Conservation (phyloP, 2,113 vertebrate species). For the Acrocephalus kingi region DNA sequence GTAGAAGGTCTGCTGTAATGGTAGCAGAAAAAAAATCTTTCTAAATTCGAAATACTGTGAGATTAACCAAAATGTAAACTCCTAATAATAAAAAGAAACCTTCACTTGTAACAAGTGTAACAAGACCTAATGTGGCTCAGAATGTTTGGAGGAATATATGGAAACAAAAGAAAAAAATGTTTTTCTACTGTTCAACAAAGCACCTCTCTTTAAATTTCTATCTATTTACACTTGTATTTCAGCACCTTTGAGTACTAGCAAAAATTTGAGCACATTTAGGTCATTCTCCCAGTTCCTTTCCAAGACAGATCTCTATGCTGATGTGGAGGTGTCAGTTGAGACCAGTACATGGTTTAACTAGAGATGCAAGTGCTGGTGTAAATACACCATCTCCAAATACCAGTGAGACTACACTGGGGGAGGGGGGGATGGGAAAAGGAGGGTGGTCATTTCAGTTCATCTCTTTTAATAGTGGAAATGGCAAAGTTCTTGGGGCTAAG, state of each 20-base stretch:
- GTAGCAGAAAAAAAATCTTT: neutral
- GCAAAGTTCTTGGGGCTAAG: neutral
- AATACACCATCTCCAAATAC: neutral
- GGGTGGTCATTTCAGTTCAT: neutral
- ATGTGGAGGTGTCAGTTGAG: neutral
- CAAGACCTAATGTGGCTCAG: neutral
- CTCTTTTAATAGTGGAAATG: neutral
- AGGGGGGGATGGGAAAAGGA: neutral
- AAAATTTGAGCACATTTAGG: neutral
- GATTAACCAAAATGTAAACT: neutral
- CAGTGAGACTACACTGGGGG: neutral
- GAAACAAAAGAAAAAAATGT: neutral
- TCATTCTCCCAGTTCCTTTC: neutral
- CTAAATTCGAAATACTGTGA: neutral
- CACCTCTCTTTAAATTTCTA: neutral
- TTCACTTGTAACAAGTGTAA: neutral
- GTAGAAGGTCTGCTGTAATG: neutral
- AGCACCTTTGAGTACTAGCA: neutral
- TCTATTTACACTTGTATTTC: neutral
- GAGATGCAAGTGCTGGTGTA: neutral
- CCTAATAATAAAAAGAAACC: neutral
- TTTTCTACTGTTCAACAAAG: neutral
- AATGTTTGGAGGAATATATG: neutral
- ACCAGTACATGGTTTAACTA: neutral
- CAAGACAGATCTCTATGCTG: neutral